phyloP scores from a whole-genome alignment of 2,888 invertebrate genomes.

The Hyalella azteca region DNA sequence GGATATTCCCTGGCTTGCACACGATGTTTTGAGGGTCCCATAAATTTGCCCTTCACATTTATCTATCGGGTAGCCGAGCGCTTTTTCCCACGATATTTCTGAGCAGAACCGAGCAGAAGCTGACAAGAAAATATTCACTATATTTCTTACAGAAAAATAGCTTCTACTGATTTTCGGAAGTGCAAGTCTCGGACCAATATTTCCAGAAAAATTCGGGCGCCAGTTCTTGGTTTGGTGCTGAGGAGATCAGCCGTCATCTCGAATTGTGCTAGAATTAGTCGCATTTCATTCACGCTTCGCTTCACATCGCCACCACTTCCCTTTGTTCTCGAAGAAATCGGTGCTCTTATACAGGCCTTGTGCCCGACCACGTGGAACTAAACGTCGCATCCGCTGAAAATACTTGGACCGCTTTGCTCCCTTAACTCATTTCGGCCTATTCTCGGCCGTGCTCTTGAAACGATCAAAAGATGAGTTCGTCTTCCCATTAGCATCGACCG shows the following conservation, averaged over 20 bases:
- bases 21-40: slow-evolving; percentile 3
- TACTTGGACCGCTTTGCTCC: too few species aligned
- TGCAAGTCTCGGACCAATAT: background rate
- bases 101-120: slow-evolving; percentile 16
- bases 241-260: background rate
- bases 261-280: slow-evolving; percentile 14
- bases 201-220: background rate
- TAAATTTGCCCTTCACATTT: slow-evolving; percentile 36
- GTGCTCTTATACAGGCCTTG: too few species aligned
- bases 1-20: background rate
- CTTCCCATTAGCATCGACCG: too few species aligned
- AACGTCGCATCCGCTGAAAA: too few species aligned
- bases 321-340: slow-evolving; percentile 3
- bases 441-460: too few species aligned
- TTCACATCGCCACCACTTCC: background rate
- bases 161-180: slow-evolving; percentile 7
- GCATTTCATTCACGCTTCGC: slow-evolving; percentile 12
- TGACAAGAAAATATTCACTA: slow-evolving; percentile 29
- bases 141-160: slow-evolving; percentile 4
- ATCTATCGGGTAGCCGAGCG: slow-evolving; percentile 19
- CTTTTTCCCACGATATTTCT: background rate
- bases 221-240: background rate
- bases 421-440: too few species aligned
- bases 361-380: too few species aligned
- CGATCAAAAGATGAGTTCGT: too few species aligned